phyloP scores from a whole-genome alignment of 2,888 invertebrate genomes.

The Taphrorychus bicolor region DNA sequence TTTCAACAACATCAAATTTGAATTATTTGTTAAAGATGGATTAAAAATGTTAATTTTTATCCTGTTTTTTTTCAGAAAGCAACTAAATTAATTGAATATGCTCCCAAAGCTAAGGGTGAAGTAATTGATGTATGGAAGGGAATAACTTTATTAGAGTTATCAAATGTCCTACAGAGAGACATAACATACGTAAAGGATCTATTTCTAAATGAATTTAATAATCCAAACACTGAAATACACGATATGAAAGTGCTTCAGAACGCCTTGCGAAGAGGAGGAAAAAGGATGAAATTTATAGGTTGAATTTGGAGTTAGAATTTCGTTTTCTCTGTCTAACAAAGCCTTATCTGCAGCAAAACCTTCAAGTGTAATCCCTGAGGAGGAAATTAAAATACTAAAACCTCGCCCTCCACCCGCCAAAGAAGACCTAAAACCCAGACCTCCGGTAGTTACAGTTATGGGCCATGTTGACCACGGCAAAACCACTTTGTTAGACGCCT shows the following conservation, averaged over 20 bases:
- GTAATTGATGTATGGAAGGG: constrained; percentile 78
- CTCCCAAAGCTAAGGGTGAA: constrained; percentile 64
- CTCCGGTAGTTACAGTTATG: constrained; percentile 98
- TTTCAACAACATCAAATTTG: too few species aligned
- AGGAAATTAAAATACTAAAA: constrained; percentile 59
- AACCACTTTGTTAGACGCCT: constrained; percentile 91
- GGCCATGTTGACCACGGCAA: constrained; percentile 99
- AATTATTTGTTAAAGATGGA: too few species aligned
- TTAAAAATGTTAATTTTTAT: background rate
- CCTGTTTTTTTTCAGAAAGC: constrained; percentile 59
- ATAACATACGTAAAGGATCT: constrained; percentile 63
- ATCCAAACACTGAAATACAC: constrained; percentile 49
- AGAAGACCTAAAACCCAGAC: constrained; percentile 72
- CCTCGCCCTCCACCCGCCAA: constrained; percentile 72
- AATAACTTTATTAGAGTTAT: constrained; percentile 81
- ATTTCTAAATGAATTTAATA: constrained; percentile 52
- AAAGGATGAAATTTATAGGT: constrained; percentile 55
- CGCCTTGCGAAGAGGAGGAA: constrained; percentile 54
- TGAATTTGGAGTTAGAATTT: background rate
- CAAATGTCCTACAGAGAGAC: constrained; percentile 68
- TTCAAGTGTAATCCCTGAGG: constrained; percentile 42
- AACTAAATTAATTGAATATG: constrained; percentile 66
- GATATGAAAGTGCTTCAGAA: constrained; percentile 55
- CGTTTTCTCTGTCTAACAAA: background rate
- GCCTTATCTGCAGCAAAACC: constrained; percentile 46